These are phyloP conservation scores for Tangachromis dhanisi DNA, from an alignment of 2,113 vertebrate genomes.

Conservation along the genomic window DNA sequence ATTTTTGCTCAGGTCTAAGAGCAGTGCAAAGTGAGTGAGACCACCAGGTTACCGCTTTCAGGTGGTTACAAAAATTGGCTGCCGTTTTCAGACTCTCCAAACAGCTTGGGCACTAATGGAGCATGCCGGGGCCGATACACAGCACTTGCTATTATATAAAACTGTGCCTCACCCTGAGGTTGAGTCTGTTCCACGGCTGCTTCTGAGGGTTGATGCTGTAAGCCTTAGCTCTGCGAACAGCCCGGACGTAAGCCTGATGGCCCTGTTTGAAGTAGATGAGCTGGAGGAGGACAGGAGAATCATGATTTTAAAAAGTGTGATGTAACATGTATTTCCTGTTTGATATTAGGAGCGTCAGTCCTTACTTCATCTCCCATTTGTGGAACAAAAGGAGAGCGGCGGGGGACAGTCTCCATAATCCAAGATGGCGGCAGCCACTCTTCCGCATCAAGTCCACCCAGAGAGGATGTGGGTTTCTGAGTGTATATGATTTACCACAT, in stretches of 20 bases:
- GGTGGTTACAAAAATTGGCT: neutral
- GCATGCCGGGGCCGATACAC: fast-evolving
- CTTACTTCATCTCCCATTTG: slow-evolving; percentile 98
- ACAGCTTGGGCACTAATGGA: neutral
- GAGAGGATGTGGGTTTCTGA: slow-evolving; percentile 81
- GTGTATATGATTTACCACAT: neutral
- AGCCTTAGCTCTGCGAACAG: slow-evolving; percentile 89
- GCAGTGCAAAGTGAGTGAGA: neutral
- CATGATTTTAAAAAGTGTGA: neutral
- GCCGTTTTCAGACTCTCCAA: neutral
- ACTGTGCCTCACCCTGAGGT: slow-evolving; percentile 85
- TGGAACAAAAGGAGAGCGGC: slow-evolving; percentile 90
- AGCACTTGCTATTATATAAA: neutral
- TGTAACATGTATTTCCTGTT: neutral
- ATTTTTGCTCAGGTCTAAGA: neutral
- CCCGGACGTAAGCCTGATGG: slow-evolving; percentile 95
- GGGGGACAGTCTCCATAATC: slow-evolving; percentile 91
- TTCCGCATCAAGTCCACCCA: slow-evolving; percentile 82
- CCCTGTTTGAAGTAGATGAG: slow-evolving; percentile 97
- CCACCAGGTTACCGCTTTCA: neutral
- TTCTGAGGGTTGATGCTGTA: slow-evolving; percentile 95
- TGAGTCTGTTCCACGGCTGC: slow-evolving; percentile 96
- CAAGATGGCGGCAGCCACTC: slow-evolving; percentile 91
- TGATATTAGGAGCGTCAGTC: neutral
- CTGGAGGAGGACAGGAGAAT: slow-evolving; percentile 57